A percentile compares a stretch with the other conserved stretches of the same genome.
These are phyloP conservation scores for Andrena fulva DNA, from an alignment of 2,888 invertebrate genomes.

Conservation along the genomic window DNA sequence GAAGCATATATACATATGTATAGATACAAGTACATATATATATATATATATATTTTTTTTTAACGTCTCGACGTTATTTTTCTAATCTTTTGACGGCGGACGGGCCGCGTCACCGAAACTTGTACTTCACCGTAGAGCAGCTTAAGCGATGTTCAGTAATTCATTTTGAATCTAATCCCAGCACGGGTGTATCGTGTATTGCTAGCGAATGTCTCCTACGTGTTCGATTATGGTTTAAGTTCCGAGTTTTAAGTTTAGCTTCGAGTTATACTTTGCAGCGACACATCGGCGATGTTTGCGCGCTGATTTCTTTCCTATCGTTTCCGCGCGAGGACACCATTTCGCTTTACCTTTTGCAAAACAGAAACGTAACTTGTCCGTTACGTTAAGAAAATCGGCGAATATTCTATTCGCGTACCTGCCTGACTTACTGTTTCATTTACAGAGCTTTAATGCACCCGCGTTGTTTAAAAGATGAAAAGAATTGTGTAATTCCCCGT, in stretches of 20 bases:
- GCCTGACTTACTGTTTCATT: neutral
- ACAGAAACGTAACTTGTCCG: neutral
- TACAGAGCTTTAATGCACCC: too few relatives aligned
- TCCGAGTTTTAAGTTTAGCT: slow-evolving; percentile 57
- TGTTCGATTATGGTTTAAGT: slow-evolving; percentile 59
- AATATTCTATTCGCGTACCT: neutral
- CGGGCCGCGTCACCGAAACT: neutral
- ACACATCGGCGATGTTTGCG: slow-evolving; percentile 49
- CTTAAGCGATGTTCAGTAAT: neutral
- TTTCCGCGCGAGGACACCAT: slow-evolving; percentile 50
- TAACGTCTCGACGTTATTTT: slow-evolving; percentile 11
- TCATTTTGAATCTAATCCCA: slow-evolving; percentile 42
- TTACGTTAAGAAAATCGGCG: neutral
- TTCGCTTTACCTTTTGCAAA: neutral
- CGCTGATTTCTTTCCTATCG: slow-evolving; percentile 45
- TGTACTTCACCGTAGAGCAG: slow-evolving; percentile 10
- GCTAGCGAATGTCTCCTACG: slow-evolving; percentile 64
- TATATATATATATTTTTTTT: slow-evolving; percentile 23
- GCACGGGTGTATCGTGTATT: slow-evolving; percentile 57
- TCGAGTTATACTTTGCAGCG: slow-evolving; percentile 53
- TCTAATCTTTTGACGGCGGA: neutral
- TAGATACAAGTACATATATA: slow-evolving; percentile 22
- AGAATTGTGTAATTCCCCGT: neutral
- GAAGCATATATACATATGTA: slow-evolving; percentile 1
- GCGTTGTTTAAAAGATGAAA: too few relatives aligned